Base-by-base conservation (phyloP, 2,888 invertebrate species). In the Orthonevra nobilis region DNA sequence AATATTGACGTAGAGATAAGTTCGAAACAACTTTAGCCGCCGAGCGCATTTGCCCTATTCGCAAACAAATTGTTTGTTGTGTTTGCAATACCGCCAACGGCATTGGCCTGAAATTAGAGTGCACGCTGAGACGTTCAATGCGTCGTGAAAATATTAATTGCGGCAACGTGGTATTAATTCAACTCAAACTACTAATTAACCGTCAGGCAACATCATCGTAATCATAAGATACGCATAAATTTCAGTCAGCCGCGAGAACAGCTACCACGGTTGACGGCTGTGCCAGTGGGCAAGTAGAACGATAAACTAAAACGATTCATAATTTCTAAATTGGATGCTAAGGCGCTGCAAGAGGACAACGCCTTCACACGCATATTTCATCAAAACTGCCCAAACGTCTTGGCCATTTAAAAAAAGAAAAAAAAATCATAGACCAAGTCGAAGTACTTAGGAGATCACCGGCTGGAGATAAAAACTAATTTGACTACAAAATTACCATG, bases 401-500 rank as follows among this genome's bases (percentile, higher is more conserved):
- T 17, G 28, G 23, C 23, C 3, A 14, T 9, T 38, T 19, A 23
- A 26, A 56, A 40, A 6, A 17, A 40, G n/a, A 23, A 36, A 23
- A 54, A 46, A 15, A 46, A 38, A 17, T 34, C 10, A 26, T 20
- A 30, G 32, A 46, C 61, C 60, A 66, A 72, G 23, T 52, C 10
- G 32, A 61, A 56, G 58, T 60, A 72, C 77, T 60, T 73, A 60
- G 61, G 73, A 73, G 79, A 79, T 79, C 73, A 68, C 79, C 73
- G 73, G 68, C 61, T 61, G 9, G 12, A 73, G 79, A 79, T 79
- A 79, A 79, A 79, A 79, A 79, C 79, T 79, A 79, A 79, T 79
- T 79, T 79, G 79, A 79, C 79, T 79, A 73, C 79, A 73, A 79
- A 79, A 79, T 79, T 73, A 79, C 73, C 61, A 73, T 79, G 79